Base-by-base conservation (phyloP, 2,113 vertebrate species). In the Cyprinus carpio region DNA sequence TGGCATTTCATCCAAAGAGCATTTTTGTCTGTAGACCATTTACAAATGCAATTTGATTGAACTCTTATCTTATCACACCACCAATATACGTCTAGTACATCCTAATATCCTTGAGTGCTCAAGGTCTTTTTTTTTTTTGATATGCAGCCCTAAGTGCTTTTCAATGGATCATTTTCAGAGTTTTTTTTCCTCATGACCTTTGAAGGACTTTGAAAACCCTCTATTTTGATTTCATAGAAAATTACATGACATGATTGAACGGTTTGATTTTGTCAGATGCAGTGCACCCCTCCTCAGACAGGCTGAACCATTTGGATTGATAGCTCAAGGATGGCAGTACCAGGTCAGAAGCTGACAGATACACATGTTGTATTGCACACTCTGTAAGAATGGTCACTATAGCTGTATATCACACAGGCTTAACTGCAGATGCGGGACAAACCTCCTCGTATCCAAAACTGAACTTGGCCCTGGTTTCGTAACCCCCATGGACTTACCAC, bases 401-500 rank as follows among this genome's bases (percentile, higher is more conserved):
- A 90, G 13, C 20, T 12, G 5, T 51, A 74, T 16, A 43, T 56
- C 43, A 58, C 54, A 87, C 23, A 82, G 76, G 87, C 83, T 89
- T 86, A 54, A 83, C 34, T 72, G 58, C 16, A 86, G 31, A 88
- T 69, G 13, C 43, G 58, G 72, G 23, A n/a, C 64, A 34, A 18
- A 34, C 75, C 82, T 84, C 78, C 86, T 80, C 27, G 12, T 71
- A 83, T 85, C 82, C 29, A 46, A 87, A 27, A 87, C 74, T 82
- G 64, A 88, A 88, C 72, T n/a, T 71, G 34, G 31, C 78, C 82
- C 77, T 62, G 84, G 79, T 89, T 90, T 86, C 18, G 71, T 56
- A 27, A 84, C 49, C 87, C 91, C 86, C 87, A 88, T 90, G 86
- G 90, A 91, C 91, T 92, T 92, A 92, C 89, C 90, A 88, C 89